Evolutionary conservation across 2,888 invertebrate species (phyloP).

Genomic region (Nemotelus nigrinus): DNA sequence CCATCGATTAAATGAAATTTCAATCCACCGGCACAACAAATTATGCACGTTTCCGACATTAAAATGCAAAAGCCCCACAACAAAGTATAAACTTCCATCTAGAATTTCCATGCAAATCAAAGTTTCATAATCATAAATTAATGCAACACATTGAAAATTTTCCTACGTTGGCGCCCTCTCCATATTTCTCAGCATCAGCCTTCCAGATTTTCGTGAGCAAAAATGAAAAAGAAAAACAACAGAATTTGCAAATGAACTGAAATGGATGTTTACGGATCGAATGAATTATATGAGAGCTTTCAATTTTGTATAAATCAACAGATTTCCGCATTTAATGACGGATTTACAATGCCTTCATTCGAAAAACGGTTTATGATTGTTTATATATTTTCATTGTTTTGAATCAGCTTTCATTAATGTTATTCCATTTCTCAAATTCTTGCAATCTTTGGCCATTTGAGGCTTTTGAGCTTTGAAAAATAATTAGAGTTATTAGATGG

Average conservation of each 20-base stretch:
- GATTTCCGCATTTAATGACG: conserved; percentile 23
- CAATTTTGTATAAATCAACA: conserved; percentile 3
- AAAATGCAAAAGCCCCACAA: background rate
- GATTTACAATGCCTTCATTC: conserved; percentile 12
- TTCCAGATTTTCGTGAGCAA: too few relatives aligned
- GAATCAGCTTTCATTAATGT: too few relatives aligned
- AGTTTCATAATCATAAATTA: background rate
- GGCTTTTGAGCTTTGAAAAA: too few relatives aligned
- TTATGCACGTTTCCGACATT: conserved; percentile 7
- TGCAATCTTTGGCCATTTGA: too few relatives aligned
- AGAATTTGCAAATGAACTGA: too few relatives aligned
- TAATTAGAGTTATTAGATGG: too few relatives aligned
- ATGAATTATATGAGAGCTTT: conserved; percentile 1
- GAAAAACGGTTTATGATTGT: conserved; percentile 7
- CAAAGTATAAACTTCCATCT: background rate
- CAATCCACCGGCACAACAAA: background rate
- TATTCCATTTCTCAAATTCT: too few relatives aligned
- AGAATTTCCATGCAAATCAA: background rate
- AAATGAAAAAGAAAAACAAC: too few relatives aligned
- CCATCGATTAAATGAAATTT: too few relatives aligned
- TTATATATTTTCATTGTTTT: background rate
- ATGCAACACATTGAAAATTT: background rate
- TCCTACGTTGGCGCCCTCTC: background rate
- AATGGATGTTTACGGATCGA: background rate
- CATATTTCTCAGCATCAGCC: background rate